Base-by-base conservation (phyloP, 1,140 invertebrate genomes). In the Neodiprion pinetum region DNA sequence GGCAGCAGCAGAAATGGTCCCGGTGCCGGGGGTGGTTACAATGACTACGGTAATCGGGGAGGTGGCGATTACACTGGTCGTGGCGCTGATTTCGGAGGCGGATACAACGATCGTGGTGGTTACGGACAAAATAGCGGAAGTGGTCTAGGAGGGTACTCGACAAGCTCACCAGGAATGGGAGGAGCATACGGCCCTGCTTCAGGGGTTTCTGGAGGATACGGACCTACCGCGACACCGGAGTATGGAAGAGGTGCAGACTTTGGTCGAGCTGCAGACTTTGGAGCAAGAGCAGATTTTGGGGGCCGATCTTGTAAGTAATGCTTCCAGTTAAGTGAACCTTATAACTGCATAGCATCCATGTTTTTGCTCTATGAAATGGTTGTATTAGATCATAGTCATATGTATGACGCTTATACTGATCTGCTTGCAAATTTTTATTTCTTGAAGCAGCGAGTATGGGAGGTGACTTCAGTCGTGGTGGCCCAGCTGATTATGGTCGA, bases 401-500 rank as follows among this genome's bases (percentile, higher is more conserved):
- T 65, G 17, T 21, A 12, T 73, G 23, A 72, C 47, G 10, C 10
- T 11, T 23, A 67, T 66, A 71, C 67, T 48, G 48, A 23, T 53
- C 40, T 72, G 9, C 50, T 47, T 12, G 14, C 23, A 23, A 69
- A 47, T 14, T 73, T 74, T 73, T 83, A 74, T 84, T 80, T 66
- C 81, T 85, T 14, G 82, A 83, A 48, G 85, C 85, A 53, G 84
- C 84, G 61, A 86, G 85, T 61, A 87, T 88, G 86, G 84, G 79
- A 3, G 86, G 86, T 48, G 88, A 89, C 72, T 89, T 86, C 74
- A 87, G 83, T 79, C 80, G 87, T 72, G 84, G 85, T 17, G 86
- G 86, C 28, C 85, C 85, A 1, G 86, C 85, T 9, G 88, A 89
- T 74, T 89, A 89, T 69, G 87, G 87, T 65, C 85, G 88, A 8